These are phyloP conservation scores for Pempheris klunzingeri DNA, from an alignment of 2,797 vertebrate species.

Conservation along the genomic window DNA sequence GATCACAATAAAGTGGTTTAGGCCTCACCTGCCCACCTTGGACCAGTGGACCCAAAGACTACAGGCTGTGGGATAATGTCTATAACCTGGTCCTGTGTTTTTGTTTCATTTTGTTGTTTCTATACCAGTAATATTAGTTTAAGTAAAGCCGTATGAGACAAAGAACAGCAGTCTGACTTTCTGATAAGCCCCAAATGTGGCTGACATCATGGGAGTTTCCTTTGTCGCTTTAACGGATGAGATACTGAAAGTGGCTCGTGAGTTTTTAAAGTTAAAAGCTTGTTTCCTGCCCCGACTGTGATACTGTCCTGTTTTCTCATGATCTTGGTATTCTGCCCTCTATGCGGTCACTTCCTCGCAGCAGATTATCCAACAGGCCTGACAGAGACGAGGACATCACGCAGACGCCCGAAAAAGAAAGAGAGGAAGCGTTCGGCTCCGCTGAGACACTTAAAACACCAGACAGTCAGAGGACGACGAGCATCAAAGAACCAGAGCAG, in stretches of 20 bases:
- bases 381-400: constrained; percentile 1
- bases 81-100: too few relatives aligned
- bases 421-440: constrained; percentile 33
- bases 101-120: too few relatives aligned
- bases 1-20: too few relatives aligned
- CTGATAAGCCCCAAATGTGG: not conserved
- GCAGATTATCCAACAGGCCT: constrained; percentile 11
- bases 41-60: too few relatives aligned
- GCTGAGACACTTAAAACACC: constrained; percentile 8
- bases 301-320: not conserved
- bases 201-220: not conserved
- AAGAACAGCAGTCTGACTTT: not conserved
- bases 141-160: too few relatives aligned
- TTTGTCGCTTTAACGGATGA: not conserved
- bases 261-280: not conserved
- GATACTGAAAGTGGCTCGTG: not conserved
- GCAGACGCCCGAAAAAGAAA: not conserved
- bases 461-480: not conserved
- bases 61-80: too few relatives aligned
- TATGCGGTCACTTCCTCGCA: constrained; percentile 3
- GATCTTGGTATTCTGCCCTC: not conserved
- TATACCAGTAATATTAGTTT: too few relatives aligned
- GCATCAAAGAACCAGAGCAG: constrained; percentile 18
- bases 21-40: too few relatives aligned
- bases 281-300: not conserved